A percentile compares a stretch with the other conserved stretches of the same genome.
These are phyloP conservation scores for Drosophila arawakana DNA, from an alignment of 1,140 invertebrate species.

Conservation along the genomic window DNA sequence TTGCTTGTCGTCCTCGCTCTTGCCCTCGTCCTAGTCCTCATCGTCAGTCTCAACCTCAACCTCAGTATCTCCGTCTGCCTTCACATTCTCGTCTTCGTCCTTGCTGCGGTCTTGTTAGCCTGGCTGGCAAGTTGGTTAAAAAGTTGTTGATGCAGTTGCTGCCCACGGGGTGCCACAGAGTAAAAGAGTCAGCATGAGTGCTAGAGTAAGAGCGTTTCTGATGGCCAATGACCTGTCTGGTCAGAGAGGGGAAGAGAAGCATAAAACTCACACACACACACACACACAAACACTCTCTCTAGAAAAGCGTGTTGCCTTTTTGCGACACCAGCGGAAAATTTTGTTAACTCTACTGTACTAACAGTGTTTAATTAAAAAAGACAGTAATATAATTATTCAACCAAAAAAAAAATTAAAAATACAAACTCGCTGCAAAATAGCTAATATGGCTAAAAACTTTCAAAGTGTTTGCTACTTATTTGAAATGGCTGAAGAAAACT, in stretches of 20 bases:
- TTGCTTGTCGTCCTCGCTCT: conserved; percentile 30
- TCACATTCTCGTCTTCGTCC: conserved; percentile 1
- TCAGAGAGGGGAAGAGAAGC: neutral
- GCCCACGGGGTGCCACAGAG: conserved; percentile 26
- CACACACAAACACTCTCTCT: conserved; percentile 15
- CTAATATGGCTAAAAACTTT: neutral
- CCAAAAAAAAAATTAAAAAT: conserved; percentile 3
- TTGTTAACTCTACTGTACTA: conserved; percentile 37
- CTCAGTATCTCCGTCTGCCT: neutral
- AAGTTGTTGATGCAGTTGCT: conserved; percentile 78
- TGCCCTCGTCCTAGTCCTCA: neutral
- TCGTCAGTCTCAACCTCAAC: conserved; percentile 10
- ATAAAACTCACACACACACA: neutral
- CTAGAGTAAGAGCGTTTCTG: neutral
- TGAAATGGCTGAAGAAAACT: neutral
- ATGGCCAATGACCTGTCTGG: conserved; percentile 66
- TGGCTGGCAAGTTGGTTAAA: conserved; percentile 78
- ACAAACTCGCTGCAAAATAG: conserved; percentile 19
- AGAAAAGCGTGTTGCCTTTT: conserved; percentile 72
- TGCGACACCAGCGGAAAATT: conserved; percentile 68
- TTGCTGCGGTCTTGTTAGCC: conserved; percentile 73
- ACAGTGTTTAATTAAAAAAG: conserved; percentile 58
- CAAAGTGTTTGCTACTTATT: neutral
- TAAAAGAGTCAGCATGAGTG: neutral
- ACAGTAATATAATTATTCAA: conserved; percentile 42